Evolutionary conservation across 2,797 vertebrate genomes (phyloP).

Genomic region (Stomatorhinus walkeri): DNA sequence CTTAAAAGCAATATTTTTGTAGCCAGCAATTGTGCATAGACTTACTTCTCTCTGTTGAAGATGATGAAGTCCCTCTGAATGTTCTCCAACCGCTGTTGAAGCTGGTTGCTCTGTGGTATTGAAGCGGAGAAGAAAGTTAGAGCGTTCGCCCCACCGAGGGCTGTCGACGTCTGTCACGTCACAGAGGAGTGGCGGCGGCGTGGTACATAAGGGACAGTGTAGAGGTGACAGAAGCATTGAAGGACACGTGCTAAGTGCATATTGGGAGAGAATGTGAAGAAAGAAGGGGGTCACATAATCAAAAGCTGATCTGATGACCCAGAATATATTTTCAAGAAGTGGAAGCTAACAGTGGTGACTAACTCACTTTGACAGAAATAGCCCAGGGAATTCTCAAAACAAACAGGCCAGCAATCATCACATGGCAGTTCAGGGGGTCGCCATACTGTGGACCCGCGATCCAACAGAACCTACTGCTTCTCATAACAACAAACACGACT

Average conservation of each 20-base stretch:
- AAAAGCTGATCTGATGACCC: neutral
- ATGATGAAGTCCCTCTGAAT: constrained; percentile 91
- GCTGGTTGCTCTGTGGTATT: constrained; percentile 65
- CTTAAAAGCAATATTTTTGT: neutral
- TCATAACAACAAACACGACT: neutral
- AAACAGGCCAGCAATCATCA: neutral
- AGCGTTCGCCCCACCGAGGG: neutral
- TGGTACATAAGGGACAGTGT: neutral
- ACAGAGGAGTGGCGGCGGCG: neutral
- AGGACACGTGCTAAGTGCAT: neutral
- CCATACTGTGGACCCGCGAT: neutral
- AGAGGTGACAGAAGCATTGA: neutral
- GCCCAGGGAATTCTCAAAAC: neutral
- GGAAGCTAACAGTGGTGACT: neutral
- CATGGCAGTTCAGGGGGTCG: neutral
- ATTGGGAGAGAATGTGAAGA: neutral
- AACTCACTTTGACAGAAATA: neutral
- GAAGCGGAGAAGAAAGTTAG: constrained; percentile 8
- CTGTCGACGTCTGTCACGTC: neutral
- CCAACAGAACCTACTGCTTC: neutral
- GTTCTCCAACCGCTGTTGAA: constrained; percentile 82
- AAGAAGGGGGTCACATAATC: neutral
- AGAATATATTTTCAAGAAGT: neutral
- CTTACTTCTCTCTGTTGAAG: constrained; percentile 98
- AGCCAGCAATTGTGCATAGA: neutral